Conservation (phyloP, 2,888 invertebrate species). For the Drosophila mimica region DNA sequence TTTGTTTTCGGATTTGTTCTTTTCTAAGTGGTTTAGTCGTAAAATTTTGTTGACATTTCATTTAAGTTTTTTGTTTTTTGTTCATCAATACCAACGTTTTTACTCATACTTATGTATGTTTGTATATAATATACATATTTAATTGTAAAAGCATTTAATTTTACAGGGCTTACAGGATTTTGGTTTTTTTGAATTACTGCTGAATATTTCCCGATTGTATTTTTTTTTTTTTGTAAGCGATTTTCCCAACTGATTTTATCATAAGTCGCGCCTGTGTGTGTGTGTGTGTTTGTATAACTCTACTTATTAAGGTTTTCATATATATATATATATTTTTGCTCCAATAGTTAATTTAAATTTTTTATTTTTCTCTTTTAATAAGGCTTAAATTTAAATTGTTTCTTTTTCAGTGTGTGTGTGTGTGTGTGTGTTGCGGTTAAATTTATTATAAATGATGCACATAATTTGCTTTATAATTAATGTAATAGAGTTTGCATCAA, state of each 20-base stretch:
- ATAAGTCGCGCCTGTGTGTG: conserved; percentile 40
- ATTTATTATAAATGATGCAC: conserved; percentile 73
- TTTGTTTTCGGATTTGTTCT: conserved; percentile 42
- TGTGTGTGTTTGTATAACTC: conserved; percentile 47
- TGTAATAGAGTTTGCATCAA: conserved; percentile 50
- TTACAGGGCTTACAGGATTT: conserved; percentile 57
- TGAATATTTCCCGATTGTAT: conserved; percentile 22
- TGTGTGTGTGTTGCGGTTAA: conserved; percentile 58
- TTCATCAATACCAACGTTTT: conserved; percentile 43
- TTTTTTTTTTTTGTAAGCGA: conserved; percentile 42
- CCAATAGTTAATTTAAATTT: conserved; percentile 65
- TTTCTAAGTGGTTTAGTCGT: conserved; percentile 60
- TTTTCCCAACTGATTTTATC: conserved; percentile 37
- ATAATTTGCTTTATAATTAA: conserved; percentile 68
- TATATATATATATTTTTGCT: conserved; percentile 56
- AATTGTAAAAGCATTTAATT: conserved; percentile 73
- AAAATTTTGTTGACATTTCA: conserved; percentile 62
- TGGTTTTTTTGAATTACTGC: conserved; percentile 18
- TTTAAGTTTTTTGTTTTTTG: conserved; percentile 27
- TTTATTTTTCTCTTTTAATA: conserved; percentile 44
- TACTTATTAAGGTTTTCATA: conserved; percentile 56
- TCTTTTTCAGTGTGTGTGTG: conserved; percentile 39
- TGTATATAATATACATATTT: conserved; percentile 68
- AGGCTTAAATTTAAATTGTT: conserved; percentile 62
- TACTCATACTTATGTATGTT: conserved; percentile 36